Conservation (phyloP, 2,113 vertebrate genomes). For the Lampris megalopsis region DNA sequence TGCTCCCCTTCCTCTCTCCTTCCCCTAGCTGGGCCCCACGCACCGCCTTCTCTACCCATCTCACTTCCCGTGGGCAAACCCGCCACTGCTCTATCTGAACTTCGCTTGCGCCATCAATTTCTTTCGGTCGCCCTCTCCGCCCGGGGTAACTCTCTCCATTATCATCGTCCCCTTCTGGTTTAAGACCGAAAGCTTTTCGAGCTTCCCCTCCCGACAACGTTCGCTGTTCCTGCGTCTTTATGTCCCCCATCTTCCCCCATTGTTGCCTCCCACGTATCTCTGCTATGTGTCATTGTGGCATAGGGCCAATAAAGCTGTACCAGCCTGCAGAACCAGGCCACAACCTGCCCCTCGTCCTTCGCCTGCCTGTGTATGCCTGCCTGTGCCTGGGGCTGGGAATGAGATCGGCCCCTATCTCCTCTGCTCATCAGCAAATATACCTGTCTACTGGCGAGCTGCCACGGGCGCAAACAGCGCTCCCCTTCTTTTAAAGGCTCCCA, state of each 20-base stretch:
- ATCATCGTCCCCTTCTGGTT: neutral
- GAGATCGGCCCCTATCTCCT: conserved; percentile 59
- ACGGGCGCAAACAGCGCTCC: conserved; percentile 38
- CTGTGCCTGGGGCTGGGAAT: conserved; percentile 46
- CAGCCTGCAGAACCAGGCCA: conserved; percentile 65
- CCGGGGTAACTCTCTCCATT: neutral
- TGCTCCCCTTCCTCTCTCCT: neutral
- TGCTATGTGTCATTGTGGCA: conserved; percentile 55
- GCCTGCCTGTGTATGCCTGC: conserved; percentile 57
- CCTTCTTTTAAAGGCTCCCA: conserved; percentile 44
- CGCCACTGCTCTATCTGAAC: neutral
- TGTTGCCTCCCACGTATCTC: conserved; percentile 58
- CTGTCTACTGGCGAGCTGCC: conserved; percentile 74
- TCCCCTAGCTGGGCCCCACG: neutral
- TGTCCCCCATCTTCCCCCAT: conserved; percentile 16
- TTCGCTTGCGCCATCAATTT: neutral
- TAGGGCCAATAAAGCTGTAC: conserved; percentile 54
- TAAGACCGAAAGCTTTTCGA: neutral
- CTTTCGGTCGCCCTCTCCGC: neutral
- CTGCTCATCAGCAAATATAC: conserved; percentile 73
- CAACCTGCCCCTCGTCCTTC: conserved; percentile 73
- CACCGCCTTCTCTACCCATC: neutral
- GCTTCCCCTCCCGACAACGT: conserved; percentile 2
- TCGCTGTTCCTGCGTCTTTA: conserved; percentile 9
- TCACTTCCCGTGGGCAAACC: neutral